Percentiles rank a stretch among this genome's conserved stretches.
Conservation (phyloP, 2,888 invertebrate genomes). For the Byasa hedistus region DNA sequence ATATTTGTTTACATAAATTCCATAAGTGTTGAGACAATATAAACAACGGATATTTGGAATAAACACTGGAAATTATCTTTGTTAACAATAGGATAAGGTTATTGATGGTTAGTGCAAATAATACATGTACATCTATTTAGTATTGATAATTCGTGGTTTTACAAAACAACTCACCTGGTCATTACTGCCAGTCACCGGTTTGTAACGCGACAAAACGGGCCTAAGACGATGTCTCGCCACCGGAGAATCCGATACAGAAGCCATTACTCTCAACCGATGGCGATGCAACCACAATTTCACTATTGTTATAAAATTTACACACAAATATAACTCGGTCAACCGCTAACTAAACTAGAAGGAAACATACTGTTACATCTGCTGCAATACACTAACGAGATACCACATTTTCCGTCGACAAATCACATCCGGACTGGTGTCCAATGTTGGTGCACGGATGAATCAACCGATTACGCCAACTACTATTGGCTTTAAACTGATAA, state of each 20-base stretch:
- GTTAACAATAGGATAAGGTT: constrained; percentile 33
- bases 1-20: constrained; percentile 22
- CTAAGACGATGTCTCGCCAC: constrained; percentile 64
- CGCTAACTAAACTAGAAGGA: constrained; percentile 62
- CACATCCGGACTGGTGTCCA: constrained; percentile 73
- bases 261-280: constrained; percentile 46
- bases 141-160: constrained; percentile 1
- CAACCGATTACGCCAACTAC: constrained; percentile 61
- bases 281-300: constrained; percentile 25
- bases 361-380: constrained; percentile 69
- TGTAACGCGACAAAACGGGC: constrained; percentile 71
- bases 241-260: constrained; percentile 67
- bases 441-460: constrained; percentile 63
- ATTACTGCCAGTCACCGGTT: constrained; percentile 48
- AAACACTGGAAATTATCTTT: constrained; percentile 19
- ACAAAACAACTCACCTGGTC: constrained; percentile 58
- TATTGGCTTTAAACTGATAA: constrained; percentile 60
- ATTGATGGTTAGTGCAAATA: constrained; percentile 22
- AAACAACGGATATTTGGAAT: constrained; percentile 23
- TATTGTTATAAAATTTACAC: constrained; percentile 30
- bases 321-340: constrained; percentile 42
- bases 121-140: constrained; percentile 10
- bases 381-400: constrained; percentile 65
- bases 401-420: constrained; percentile 77
- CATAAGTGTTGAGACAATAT: constrained; percentile 1